Evolutionary conservation across 2,113 vertebrate species (phyloP).

Genomic region (Seriola quinqueradiata): DNA sequence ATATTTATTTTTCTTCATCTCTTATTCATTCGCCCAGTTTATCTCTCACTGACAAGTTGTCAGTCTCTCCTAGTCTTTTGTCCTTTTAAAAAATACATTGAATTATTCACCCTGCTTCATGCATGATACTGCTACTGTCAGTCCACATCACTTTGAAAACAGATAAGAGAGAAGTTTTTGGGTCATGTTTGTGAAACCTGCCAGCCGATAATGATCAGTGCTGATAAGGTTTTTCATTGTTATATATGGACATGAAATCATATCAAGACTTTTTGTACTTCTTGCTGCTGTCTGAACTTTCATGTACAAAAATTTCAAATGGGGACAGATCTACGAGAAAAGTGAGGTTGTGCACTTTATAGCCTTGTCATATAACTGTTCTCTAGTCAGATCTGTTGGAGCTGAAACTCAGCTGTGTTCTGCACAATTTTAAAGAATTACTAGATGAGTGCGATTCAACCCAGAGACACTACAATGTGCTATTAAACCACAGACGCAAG

Average conservation of each 20-base stretch:
- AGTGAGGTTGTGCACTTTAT: not conserved
- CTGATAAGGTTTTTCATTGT: constrained; percentile 51
- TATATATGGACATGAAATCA: constrained; percentile 28
- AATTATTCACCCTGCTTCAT: constrained; percentile 77
- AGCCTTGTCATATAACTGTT: not conserved
- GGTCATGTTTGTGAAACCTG: constrained; percentile 69
- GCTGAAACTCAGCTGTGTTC: not conserved
- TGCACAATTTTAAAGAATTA: not conserved
- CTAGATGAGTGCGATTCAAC: not conserved
- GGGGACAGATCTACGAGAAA: not conserved
- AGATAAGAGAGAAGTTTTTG: constrained; percentile 71
- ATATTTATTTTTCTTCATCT: constrained; percentile 58
- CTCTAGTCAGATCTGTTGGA: not conserved
- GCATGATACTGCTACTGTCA: constrained; percentile 73
- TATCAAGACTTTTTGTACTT: constrained; percentile 2
- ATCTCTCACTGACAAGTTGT: constrained; percentile 79
- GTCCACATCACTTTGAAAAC: constrained; percentile 70
- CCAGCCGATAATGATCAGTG: constrained; percentile 60
- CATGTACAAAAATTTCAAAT: not conserved
- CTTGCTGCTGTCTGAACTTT: constrained; percentile 1
- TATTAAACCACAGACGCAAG: not conserved
- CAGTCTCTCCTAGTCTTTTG: constrained; percentile 76
- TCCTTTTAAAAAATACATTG: constrained; percentile 76
- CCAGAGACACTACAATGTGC: not conserved
- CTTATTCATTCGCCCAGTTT: constrained; percentile 70